Evolutionary conservation across 2,113 vertebrate species (phyloP), one percentile per base, ranked within the genome.

Genomic region (Mixornis gularis): DNA sequence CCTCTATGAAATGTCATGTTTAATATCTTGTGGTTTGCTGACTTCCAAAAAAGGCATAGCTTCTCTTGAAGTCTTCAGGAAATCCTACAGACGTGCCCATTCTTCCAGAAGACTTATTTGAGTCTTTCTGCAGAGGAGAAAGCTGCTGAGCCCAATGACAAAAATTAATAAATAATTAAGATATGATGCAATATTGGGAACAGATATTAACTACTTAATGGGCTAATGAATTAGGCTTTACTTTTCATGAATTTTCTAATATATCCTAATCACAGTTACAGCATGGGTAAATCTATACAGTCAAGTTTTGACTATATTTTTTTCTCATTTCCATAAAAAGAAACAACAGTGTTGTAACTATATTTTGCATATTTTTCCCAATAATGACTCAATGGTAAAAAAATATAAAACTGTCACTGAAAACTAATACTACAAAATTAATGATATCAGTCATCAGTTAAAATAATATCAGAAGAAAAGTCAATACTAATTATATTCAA

Each of bases 151-250:
- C 4, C 25, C 0, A 1, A 49, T 60, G 30, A 3, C 36, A 22
- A 26, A 85, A 80, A 91, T 86, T 60, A 63, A 48, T 70, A 84
- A 88, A 73, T 80, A 26, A 9, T 90, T 78, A 78, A 73, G 10
- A 74, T 46, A 74, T 34, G 59, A 66, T 80, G 21, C 49, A 79
- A 72, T 69, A 58, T 34, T 88, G 3, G 26, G 27, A 79, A 63
- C 20, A 69, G 59, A 14, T 53, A 77, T 46, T 69, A 92, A 80
- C 4, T 69, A 29, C 36, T 30, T 72, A 74, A 55, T 24, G 79
- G 32, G 26, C 12, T 92, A 88, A 83, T 88, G 55, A 80, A 74
- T 79, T 55, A 13, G 26, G 7, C n/a, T 86, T 78, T 90, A 36
- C 9, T 93, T 83, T 30, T 73, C 3, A 52, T 29, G 12, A 58